These are phyloP conservation scores for Micoletzkya japonica DNA, from an alignment of 2,888 invertebrate species.

Conservation along the genomic window DNA sequence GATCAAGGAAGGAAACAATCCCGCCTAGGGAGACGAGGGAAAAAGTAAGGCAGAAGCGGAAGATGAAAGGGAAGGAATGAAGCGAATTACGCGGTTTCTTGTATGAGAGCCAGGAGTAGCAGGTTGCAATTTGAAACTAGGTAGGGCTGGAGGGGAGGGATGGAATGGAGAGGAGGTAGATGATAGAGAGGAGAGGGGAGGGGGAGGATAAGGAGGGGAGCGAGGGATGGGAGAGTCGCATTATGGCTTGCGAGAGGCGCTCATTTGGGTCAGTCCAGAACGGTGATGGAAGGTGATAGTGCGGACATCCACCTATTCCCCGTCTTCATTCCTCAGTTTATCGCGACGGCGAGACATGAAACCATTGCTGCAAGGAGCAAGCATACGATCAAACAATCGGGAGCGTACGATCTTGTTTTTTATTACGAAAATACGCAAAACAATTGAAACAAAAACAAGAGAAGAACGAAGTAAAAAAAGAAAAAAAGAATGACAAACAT, in stretches of 20 bases:
- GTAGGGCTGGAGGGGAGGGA: neutral
- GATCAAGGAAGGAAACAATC: constrained; percentile 15
- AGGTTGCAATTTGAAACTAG: neutral
- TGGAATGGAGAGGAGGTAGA: neutral
- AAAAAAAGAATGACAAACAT: no score
- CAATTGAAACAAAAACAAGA: no score
- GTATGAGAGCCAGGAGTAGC: no score
- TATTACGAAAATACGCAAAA: no score
- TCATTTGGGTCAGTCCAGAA: neutral
- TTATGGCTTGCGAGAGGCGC: neutral
- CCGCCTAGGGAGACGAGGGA: neutral
- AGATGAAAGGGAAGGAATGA: neutral
- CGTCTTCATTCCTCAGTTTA: neutral
- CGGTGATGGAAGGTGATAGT: neutral
- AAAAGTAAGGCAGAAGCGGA: neutral
- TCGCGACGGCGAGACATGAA: neutral
- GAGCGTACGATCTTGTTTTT: no score
- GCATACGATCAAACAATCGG: no score
- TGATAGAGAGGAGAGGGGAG: neutral
- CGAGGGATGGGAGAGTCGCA: neutral
- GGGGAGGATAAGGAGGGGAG: neutral
- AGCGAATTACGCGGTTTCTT: no score
- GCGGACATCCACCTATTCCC: neutral
- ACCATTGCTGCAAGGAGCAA: neutral
- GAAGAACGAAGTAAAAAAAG: no score